Conservation (phyloP, 2,113 vertebrate species). For the Entelurus aequoreus region DNA sequence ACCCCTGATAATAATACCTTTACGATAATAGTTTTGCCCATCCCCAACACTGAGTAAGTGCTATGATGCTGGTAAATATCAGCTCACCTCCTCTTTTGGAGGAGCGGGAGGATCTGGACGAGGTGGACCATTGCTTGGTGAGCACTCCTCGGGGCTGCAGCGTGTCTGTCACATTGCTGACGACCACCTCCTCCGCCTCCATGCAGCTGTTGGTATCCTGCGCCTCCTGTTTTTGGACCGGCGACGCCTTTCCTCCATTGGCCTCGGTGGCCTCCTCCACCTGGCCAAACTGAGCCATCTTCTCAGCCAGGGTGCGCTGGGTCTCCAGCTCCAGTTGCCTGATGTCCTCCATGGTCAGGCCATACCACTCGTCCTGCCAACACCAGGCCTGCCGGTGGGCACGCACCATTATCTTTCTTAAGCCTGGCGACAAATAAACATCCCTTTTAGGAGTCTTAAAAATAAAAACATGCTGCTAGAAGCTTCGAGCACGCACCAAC, state of each 20-base stretch:
- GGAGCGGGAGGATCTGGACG: conserved; percentile 90
- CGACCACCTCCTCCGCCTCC: conserved; percentile 66
- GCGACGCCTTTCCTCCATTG: conserved; percentile 50
- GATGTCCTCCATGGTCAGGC: conserved; percentile 95
- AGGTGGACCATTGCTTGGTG: conserved; percentile 98
- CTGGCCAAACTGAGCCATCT: conserved; percentile 89
- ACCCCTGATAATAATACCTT: too few species aligned
- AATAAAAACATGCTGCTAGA: too few species aligned
- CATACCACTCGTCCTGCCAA: conserved; percentile 98
- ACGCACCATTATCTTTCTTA: conserved; percentile 92
- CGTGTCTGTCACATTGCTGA: conserved; percentile 63
- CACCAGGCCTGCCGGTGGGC: conserved; percentile 98
- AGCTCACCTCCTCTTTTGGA: conserved; percentile 93
- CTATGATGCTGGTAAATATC: not conserved
- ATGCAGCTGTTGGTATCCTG: conserved; percentile 69
- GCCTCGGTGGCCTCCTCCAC: conserved; percentile 67
- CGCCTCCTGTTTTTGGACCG: conserved; percentile 67
- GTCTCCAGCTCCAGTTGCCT: conserved; percentile 92
- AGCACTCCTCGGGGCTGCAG: conserved; percentile 80
- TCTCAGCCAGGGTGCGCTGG: conserved; percentile 86
- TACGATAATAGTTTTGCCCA: too few species aligned
- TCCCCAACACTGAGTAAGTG: too few species aligned
- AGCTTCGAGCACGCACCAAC: conserved; percentile 77
- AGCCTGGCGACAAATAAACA: conserved; percentile 61
- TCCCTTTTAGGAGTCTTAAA: too few species aligned